phyloP scores from a whole-genome alignment of 2,888 invertebrate genomes.

The Netelia virgata region DNA sequence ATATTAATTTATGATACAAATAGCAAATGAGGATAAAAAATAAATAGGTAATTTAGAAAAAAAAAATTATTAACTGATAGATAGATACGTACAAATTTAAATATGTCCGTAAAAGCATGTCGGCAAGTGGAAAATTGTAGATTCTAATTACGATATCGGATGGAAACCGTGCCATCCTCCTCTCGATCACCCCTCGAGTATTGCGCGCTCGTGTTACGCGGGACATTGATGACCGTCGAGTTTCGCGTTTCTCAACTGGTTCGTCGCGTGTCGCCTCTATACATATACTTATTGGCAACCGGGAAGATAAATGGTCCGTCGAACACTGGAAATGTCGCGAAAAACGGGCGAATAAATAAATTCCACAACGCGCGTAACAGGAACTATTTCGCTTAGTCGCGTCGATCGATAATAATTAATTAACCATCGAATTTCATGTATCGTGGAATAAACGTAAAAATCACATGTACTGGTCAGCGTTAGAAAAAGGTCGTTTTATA shows the following conservation, averaged over 20 bases:
- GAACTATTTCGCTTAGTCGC: too few relatives aligned
- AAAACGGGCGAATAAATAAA: background rate
- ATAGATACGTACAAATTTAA: background rate
- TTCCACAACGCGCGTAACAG: too few relatives aligned
- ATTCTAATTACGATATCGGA: slow-evolving; percentile 49
- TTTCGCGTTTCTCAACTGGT: slow-evolving; percentile 43
- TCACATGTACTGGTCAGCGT: too few relatives aligned
- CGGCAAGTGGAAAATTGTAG: slow-evolving; percentile 2
- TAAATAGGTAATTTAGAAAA: too few relatives aligned
- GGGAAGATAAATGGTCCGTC: background rate
- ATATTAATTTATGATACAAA: too few relatives aligned
- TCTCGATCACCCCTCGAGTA: slow-evolving; percentile 38
- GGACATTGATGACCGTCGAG: slow-evolving; percentile 46
- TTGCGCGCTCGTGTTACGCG: slow-evolving; percentile 30
- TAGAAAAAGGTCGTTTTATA: too few relatives aligned
- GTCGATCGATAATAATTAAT: too few relatives aligned
- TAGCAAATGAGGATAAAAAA: too few relatives aligned
- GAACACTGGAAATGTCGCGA: slow-evolving; percentile 16
- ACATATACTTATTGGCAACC: background rate
- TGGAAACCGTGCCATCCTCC: background rate
- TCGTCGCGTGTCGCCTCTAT: slow-evolving; percentile 1
- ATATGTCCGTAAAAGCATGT: background rate
- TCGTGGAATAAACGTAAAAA: too few relatives aligned
- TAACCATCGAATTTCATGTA: too few relatives aligned
- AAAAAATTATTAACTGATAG: background rate